These are phyloP conservation scores for Pediacus dermestoides DNA, from an alignment of 2,888 invertebrate species.

Conservation along the genomic window DNA sequence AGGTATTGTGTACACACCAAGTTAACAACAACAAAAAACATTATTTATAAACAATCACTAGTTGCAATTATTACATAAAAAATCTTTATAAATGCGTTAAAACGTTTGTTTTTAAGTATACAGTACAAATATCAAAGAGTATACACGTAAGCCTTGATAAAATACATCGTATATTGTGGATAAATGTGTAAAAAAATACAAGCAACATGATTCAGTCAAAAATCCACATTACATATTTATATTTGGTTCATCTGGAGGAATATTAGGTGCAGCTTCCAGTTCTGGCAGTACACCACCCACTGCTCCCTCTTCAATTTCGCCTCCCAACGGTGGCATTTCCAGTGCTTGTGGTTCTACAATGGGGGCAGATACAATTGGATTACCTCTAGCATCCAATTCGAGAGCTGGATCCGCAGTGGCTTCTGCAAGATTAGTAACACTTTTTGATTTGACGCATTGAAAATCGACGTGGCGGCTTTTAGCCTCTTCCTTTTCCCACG, in stretches of 20 bases:
- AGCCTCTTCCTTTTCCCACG: constrained; percentile 99
- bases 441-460: constrained; percentile 97
- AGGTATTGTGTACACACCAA: too few species aligned
- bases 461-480: constrained; percentile 99
- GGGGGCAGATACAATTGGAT: constrained; percentile 38
- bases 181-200: too few species aligned
- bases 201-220: background rate
- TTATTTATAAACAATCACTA: too few species aligned
- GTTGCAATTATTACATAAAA: too few species aligned
- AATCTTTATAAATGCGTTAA: too few species aligned
- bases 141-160: too few species aligned
- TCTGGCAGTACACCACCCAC: constrained; percentile 34
- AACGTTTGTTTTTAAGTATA: background rate
- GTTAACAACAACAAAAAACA: too few species aligned
- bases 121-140: background rate
- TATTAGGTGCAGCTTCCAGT: constrained; percentile 26
- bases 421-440: constrained; percentile 93
- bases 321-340: constrained; percentile 31
- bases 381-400: constrained; percentile 62
- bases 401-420: constrained; percentile 88
- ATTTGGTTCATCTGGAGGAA: constrained; percentile 14
- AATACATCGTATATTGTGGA: too few species aligned
- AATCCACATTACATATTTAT: background rate
- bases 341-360: constrained; percentile 32
- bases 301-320: constrained; percentile 46